These are phyloP conservation scores for Rhabdophis nuchalis DNA, from an alignment of 2,797 vertebrate species.

Conservation along the genomic window DNA sequence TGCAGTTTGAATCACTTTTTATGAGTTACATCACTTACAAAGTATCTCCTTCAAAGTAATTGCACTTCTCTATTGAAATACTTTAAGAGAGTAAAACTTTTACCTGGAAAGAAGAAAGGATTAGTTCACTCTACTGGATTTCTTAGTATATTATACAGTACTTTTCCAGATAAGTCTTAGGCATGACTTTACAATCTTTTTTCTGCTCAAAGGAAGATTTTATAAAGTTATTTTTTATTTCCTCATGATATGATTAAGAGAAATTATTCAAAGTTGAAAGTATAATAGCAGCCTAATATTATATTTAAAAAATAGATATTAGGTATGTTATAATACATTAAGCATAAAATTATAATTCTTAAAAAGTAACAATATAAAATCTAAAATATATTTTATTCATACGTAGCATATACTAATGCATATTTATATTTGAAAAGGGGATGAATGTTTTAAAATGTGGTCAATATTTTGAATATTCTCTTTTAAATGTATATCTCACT, in stretches of 20 bases:
- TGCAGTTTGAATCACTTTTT: background rate
- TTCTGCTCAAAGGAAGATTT: background rate
- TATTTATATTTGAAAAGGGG: background rate
- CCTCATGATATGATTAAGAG: background rate
- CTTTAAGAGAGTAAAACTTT: background rate
- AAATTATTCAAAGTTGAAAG: background rate
- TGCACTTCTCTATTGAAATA: background rate
- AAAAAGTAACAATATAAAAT: background rate
- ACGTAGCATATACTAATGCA: background rate
- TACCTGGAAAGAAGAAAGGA: background rate
- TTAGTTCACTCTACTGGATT: background rate
- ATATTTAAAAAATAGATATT: background rate
- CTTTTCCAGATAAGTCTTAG: background rate
- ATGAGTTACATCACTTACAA: background rate
- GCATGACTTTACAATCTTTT: background rate
- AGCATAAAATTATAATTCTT: background rate
- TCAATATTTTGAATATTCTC: background rate
- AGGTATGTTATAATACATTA: background rate
- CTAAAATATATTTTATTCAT: background rate
- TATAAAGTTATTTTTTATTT: background rate
- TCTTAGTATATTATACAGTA: background rate
- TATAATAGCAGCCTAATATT: background rate
- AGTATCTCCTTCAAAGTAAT: background rate
- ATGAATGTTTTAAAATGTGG: background rate
- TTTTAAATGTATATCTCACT: background rate